Conservation (phyloP, 2,888 invertebrate genomes). For the Halictus ligatus region DNA sequence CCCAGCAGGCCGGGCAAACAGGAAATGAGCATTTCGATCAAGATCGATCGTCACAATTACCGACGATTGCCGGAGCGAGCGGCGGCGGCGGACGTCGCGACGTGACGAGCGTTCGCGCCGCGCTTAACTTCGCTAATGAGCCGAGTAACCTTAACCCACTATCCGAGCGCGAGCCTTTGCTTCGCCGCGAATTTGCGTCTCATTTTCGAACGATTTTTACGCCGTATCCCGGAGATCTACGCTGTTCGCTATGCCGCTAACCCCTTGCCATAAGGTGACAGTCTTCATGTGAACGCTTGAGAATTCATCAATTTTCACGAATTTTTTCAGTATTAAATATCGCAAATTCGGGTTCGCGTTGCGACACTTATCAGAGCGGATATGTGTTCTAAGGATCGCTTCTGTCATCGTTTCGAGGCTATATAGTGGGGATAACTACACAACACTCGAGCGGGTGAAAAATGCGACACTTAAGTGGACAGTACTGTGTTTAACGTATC, state of each 20-base stretch:
- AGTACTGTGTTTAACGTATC: not conserved
- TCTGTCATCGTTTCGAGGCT: too few relatives aligned
- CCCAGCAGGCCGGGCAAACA: slow-evolving; percentile 76
- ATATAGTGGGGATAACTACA: too few relatives aligned
- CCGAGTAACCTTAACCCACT: slow-evolving; percentile 72
- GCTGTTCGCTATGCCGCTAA: not conserved
- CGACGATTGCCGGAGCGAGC: slow-evolving; percentile 72
- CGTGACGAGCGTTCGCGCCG: slow-evolving; percentile 57
- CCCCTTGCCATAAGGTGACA: too few relatives aligned
- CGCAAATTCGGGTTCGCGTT: too few relatives aligned
- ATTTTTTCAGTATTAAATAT: too few relatives aligned
- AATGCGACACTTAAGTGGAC: not conserved
- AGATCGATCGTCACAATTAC: slow-evolving; percentile 83
- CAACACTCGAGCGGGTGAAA: too few relatives aligned
- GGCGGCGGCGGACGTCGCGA: slow-evolving; percentile 34
- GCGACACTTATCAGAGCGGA: too few relatives aligned
- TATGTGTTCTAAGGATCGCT: too few relatives aligned
- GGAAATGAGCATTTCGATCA: slow-evolving; percentile 84
- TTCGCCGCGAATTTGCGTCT: slow-evolving; percentile 60
- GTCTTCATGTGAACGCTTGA: too few relatives aligned
- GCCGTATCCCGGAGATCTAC: not conserved
- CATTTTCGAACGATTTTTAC: slow-evolving; percentile 59
- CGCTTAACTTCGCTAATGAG: slow-evolving; percentile 72
- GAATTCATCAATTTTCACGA: too few relatives aligned
- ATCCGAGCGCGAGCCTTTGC: slow-evolving; percentile 52